A percentile compares a stretch with the other conserved stretches of the same genome.
Evolutionary conservation across 1,140 invertebrate genomes (phyloP).

Genomic region (Lasaia peninsularis): DNA sequence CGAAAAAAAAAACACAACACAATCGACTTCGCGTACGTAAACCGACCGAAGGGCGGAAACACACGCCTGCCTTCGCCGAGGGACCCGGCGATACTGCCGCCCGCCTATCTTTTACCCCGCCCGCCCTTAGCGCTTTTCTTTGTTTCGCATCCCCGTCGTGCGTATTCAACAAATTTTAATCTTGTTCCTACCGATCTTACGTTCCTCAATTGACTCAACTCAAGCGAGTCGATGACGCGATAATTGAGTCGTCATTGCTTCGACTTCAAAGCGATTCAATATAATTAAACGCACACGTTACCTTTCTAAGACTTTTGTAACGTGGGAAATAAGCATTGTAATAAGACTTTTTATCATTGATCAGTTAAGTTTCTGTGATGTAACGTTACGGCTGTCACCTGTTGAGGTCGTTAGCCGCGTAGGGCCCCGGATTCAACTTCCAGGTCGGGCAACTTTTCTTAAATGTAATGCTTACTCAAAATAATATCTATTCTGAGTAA

Average conservation of each 20-base stretch:
- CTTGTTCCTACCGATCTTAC: constrained; percentile 48
- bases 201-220: constrained; percentile 56
- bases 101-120: constrained; percentile 46
- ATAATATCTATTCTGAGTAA: too few species aligned
- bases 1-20: constrained; percentile 32
- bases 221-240: constrained; percentile 24
- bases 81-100: constrained; percentile 44
- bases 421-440: too few species aligned
- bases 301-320: too few species aligned
- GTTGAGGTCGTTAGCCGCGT: too few species aligned
- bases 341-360: too few species aligned
- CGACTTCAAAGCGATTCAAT: constrained; percentile 15
- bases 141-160: constrained; percentile 57
- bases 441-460: too few species aligned
- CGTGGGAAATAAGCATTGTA: too few species aligned
- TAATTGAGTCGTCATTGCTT: constrained; percentile 34
- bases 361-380: too few species aligned
- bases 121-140: constrained; percentile 65
- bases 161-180: constrained; percentile 68
- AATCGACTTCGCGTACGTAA: constrained; percentile 28
- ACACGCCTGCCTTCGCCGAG: constrained; percentile 37
- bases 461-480: too few species aligned
- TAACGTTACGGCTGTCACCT: too few species aligned
- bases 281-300: too few species aligned
- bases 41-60: constrained; percentile 18